Evolutionary conservation across 2,797 vertebrate species (phyloP).

Genomic region (Brachyalestes nurse): DNA sequence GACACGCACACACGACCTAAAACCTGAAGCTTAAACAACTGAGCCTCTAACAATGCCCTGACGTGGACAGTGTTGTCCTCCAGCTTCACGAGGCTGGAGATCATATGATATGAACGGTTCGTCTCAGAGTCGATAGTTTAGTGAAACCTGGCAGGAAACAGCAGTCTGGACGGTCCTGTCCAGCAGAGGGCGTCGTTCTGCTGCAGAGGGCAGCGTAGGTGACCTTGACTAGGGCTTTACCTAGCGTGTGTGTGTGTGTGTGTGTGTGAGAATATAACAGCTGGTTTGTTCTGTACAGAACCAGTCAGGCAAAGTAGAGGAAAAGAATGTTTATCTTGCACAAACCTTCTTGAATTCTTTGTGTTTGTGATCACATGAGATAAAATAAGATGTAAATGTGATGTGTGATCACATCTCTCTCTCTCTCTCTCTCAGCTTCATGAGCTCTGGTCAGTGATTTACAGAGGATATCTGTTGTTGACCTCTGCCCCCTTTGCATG

Average conservation of each 20-base stretch:
- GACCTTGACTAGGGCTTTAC: constrained; percentile 41
- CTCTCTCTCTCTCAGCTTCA: background rate
- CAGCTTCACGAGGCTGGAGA: background rate
- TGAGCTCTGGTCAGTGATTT: constrained; percentile 2
- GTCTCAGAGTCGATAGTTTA: background rate
- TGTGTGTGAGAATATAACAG: constrained; percentile 8
- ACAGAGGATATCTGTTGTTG: background rate
- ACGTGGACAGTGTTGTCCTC: background rate
- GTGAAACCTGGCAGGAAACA: background rate
- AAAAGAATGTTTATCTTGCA: background rate
- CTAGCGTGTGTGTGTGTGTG: background rate
- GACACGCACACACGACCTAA: background rate
- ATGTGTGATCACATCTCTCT: background rate
- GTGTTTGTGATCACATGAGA: background rate
- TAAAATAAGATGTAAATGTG: no score
- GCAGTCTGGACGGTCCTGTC: background rate
- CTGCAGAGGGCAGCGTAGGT: constrained; percentile 4
- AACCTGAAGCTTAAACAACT: constrained; percentile 18
- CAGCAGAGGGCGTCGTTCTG: constrained; percentile 45
- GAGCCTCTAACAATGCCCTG: background rate
- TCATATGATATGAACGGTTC: background rate
- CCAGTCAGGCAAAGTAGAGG: constrained; percentile 1
- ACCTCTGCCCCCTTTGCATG: background rate
- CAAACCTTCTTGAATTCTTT: background rate
- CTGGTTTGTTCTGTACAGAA: constrained; percentile 18